Conservation (phyloP, 2,888 invertebrate genomes). For the Leptura quadrifasciata region DNA sequence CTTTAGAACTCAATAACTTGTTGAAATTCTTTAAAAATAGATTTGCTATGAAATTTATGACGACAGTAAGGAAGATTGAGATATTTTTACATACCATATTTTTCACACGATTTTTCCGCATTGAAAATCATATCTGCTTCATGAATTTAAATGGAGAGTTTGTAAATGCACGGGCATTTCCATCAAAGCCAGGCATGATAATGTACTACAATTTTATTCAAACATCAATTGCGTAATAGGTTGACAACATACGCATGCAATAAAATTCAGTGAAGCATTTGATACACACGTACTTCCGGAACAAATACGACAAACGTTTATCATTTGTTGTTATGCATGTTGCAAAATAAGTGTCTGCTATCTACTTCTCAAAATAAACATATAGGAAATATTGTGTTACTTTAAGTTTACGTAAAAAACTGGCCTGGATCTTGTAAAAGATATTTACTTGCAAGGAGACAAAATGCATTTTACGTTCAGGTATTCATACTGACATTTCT, state of each 20-base stretch:
- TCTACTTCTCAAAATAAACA: neutral
- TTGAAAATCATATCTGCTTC: neutral
- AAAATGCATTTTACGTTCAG: neutral
- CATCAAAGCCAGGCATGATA: conserved; percentile 13
- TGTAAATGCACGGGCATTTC: neutral
- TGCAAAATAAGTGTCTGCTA: conserved; percentile 16
- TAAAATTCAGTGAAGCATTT: conserved; percentile 33
- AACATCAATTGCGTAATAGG: neutral
- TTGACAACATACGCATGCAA: conserved; percentile 11
- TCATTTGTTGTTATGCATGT: conserved; percentile 12
- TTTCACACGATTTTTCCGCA: too few relatives aligned
- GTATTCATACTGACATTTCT: neutral
- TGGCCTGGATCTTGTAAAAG: neutral
- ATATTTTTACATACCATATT: too few relatives aligned
- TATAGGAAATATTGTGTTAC: neutral
- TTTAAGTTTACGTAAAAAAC: neutral
- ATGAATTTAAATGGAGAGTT: neutral
- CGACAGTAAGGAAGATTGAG: too few relatives aligned
- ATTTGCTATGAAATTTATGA: too few relatives aligned
- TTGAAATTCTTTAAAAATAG: too few relatives aligned
- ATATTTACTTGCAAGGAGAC: neutral
- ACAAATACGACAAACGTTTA: conserved; percentile 23
- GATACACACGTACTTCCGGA: conserved; percentile 30
- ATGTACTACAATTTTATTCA: neutral
- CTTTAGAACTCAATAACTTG: too few relatives aligned